A percentile compares a stretch with the other conserved stretches of the same genome.
phyloP scores from a whole-genome alignment of 2,113 vertebrate species.

The Pelvicachromis taeniatus region DNA sequence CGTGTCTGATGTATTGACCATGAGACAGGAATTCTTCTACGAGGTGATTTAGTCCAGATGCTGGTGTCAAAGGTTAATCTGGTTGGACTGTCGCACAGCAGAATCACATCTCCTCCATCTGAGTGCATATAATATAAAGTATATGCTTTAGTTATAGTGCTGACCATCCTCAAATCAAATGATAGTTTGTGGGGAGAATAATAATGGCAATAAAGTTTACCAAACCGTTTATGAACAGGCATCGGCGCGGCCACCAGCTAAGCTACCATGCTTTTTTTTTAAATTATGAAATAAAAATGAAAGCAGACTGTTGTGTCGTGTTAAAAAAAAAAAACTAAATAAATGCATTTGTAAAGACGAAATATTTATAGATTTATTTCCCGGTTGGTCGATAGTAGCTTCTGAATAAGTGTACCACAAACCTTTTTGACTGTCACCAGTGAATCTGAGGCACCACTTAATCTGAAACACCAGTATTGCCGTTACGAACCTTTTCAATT shows the following conservation, averaged over 20 bases:
- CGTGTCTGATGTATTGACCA: background rate
- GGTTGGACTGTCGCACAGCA: background rate
- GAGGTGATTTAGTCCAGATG: background rate
- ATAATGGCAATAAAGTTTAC: background rate
- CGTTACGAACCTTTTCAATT: background rate
- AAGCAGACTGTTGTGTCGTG: background rate
- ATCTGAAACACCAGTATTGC: background rate
- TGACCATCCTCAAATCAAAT: background rate
- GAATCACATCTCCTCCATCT: background rate
- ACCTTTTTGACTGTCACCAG: background rate
- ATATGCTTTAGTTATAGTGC: background rate
- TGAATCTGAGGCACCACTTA: background rate
- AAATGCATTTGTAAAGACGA: background rate
- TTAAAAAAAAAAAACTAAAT: background rate
- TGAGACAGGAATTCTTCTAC: accelerated
- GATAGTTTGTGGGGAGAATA: background rate
- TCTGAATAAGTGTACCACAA: background rate
- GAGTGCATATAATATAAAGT: background rate
- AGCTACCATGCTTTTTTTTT: background rate
- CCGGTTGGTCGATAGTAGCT: background rate
- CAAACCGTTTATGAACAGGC: background rate
- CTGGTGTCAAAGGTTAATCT: background rate
- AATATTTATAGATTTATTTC: background rate
- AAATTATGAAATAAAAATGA: background rate
- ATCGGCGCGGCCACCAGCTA: background rate